These are phyloP conservation scores for Tetraneura akinire DNA, from an alignment of 1,140 invertebrate species.

Conservation along the genomic window DNA sequence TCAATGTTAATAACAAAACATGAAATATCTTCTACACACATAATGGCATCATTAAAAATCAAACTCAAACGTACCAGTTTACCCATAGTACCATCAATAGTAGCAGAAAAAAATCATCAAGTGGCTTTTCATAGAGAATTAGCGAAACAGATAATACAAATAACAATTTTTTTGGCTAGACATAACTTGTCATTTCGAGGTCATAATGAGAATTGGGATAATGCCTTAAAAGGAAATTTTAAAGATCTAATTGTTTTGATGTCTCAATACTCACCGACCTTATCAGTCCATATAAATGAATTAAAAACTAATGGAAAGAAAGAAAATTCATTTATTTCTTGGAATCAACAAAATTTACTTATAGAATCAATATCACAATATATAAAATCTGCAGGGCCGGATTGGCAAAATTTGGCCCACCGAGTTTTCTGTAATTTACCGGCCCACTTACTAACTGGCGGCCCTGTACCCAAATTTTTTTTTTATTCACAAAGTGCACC, in stretches of 20 bases:
- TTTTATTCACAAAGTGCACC: too few relatives aligned
- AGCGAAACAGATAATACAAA: neutral
- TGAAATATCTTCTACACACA: neutral
- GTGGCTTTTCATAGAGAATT: neutral
- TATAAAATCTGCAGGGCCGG: neutral
- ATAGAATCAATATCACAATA: neutral
- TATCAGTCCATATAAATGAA: neutral
- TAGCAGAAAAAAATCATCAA: neutral
- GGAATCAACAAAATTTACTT: neutral
- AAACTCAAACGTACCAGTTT: neutral
- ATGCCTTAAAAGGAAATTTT: neutral
- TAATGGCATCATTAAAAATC: slow-evolving; percentile 3
- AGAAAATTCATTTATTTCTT: neutral
- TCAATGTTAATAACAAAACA: neutral
- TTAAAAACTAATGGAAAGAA: neutral
- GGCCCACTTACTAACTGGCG: too few relatives aligned
- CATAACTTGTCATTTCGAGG: neutral
- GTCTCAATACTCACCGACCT: neutral
- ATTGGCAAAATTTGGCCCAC: too few relatives aligned
- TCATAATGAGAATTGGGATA: slow-evolving; percentile 5
- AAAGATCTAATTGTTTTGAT: neutral
- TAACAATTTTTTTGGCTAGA: neutral
- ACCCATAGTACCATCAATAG: neutral
- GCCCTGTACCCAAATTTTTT: too few relatives aligned
- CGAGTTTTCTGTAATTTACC: too few relatives aligned